Evolutionary conservation across 2,797 vertebrate genomes (phyloP).

Genomic region (Nyctibius grandis): DNA sequence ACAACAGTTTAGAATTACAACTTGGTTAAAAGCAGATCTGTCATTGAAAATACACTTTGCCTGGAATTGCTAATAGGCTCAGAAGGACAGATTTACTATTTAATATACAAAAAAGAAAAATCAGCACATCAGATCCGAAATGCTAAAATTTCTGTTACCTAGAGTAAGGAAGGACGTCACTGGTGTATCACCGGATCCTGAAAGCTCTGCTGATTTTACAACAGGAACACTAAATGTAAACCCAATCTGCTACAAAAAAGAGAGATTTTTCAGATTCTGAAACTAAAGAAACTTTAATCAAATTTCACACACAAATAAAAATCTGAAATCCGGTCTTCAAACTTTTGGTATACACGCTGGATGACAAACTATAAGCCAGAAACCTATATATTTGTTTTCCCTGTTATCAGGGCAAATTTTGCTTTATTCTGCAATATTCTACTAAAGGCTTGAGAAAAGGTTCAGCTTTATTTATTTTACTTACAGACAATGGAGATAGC

Average conservation of each 20-base stretch:
- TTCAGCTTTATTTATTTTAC: slow-evolving; percentile 46
- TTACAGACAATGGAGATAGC: slow-evolving; percentile 86
- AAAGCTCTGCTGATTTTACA: slow-evolving; percentile 79
- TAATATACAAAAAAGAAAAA: neutral
- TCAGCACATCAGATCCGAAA: neutral
- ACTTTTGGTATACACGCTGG: neutral
- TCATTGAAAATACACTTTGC: neutral
- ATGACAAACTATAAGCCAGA: neutral
- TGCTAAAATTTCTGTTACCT: slow-evolving; percentile 70
- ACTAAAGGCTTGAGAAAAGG: neutral
- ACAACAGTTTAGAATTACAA: neutral
- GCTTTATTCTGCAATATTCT: neutral
- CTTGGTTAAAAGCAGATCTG: neutral
- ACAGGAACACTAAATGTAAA: slow-evolving; percentile 96
- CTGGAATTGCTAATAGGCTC: neutral
- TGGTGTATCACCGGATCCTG: slow-evolving; percentile 77
- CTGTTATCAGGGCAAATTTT: neutral
- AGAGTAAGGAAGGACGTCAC: slow-evolving; percentile 62
- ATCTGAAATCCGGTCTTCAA: neutral
- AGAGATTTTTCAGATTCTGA: slow-evolving; percentile 2
- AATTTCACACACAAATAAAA: neutral
- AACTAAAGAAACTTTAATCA: neutral
- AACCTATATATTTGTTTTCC: neutral
- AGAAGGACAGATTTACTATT: neutral
- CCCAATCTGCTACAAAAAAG: slow-evolving; percentile 76